These are phyloP conservation scores for Pristionchus mayeri DNA, from an alignment of 2,888 invertebrate species.

Conservation along the genomic window DNA sequence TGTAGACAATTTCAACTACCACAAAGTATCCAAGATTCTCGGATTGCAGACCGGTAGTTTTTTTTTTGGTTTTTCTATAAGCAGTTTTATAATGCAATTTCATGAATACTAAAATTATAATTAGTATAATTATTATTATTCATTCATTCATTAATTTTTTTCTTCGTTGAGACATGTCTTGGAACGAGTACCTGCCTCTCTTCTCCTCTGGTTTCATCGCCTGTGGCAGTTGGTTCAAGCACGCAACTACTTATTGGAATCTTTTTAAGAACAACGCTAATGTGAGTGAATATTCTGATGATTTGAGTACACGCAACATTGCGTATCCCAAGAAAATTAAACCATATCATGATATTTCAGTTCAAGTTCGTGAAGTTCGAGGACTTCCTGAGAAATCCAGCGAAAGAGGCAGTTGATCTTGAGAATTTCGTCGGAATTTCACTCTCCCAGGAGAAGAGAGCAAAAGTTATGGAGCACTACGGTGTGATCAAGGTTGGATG, in stretches of 20 bases:
- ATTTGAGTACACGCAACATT: background rate
- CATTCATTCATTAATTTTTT: no score
- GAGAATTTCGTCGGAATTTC: constrained; percentile 84
- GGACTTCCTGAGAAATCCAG: constrained; percentile 81
- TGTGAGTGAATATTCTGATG: constrained; percentile 55
- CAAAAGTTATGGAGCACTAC: constrained; percentile 84
- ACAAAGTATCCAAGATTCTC: no score
- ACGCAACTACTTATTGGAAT: constrained; percentile 77
- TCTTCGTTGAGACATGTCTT: constrained; percentile 64
- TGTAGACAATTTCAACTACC: no score
- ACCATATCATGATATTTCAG: background rate
- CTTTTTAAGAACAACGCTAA: constrained; percentile 72
- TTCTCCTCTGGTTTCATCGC: constrained; percentile 77
- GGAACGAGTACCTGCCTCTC: constrained; percentile 78
- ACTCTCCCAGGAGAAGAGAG: constrained; percentile 78
- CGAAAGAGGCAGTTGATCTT: constrained; percentile 83
- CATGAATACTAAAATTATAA: no score
- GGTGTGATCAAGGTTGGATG: no score
- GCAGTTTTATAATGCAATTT: no score
- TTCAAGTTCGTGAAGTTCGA: constrained; percentile 77
- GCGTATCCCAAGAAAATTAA: background rate
- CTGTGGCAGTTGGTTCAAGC: constrained; percentile 78
- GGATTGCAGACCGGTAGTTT: no score
- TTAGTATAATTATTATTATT: no score
- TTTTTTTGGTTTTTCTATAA: no score